Percentiles rank a stretch among this genome's conserved stretches.
phyloP scores from a whole-genome alignment of 2,888 invertebrate species.

The Mesorhabditis sp. region DNA sequence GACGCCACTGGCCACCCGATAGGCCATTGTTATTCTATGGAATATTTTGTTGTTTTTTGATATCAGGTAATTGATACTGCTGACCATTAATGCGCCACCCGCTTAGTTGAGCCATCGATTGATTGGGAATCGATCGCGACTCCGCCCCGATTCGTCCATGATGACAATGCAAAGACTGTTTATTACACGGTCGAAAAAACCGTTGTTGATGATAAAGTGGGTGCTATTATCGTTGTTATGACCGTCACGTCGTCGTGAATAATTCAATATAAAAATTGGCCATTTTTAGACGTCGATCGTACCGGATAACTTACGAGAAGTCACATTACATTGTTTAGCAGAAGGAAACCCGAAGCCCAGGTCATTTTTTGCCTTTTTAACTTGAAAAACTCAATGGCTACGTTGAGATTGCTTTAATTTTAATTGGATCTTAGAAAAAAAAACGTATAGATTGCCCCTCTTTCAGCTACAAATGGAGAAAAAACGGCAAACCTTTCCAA shows the following conservation, averaged over 20 bases:
- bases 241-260: no score
- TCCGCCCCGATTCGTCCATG: slow-evolving; percentile 51
- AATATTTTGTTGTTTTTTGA: no score
- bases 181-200: slow-evolving; percentile 49
- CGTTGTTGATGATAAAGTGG: slow-evolving; percentile 19
- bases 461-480: slow-evolving; percentile 75
- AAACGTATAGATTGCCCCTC: not conserved
- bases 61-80: no score
- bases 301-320: slow-evolving; percentile 44
- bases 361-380: slow-evolving; percentile 66
- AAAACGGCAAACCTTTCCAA: slow-evolving; percentile 90
- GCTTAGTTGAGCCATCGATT: slow-evolving; percentile 10
- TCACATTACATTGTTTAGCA: slow-evolving; percentile 88
- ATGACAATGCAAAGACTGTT: slow-evolving; percentile 38
- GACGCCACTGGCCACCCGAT: no score
- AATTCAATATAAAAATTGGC: not conserved
- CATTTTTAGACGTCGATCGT: slow-evolving; percentile 13
- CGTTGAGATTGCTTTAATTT: slow-evolving; percentile 5
- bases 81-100: no score
- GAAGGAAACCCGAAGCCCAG: slow-evolving; percentile 88
- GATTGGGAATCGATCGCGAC: slow-evolving; percentile 48
- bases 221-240: not conserved
- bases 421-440: not conserved
- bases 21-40: no score
- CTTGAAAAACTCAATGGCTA: not conserved